Base-by-base conservation (phyloP, 2,888 invertebrate species). In the Mesorhabditis sp. region DNA sequence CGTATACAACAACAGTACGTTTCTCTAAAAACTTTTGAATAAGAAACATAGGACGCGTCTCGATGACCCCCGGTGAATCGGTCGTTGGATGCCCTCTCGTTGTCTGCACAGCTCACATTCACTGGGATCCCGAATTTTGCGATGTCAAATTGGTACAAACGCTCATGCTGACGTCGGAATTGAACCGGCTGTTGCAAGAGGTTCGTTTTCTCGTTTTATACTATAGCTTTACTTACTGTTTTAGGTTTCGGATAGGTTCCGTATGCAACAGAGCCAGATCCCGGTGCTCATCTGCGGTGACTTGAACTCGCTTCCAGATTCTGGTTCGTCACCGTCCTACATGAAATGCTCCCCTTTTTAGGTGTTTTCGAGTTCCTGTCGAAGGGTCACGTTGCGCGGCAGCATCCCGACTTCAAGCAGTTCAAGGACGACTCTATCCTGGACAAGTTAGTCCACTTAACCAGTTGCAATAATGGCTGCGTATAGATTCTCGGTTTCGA, bases 101-200 rank as follows among this genome's bases (percentile, higher is more conserved):
- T 73, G 95, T 98, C 67, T 95, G 96, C 87, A 98, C 96, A 45
- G 96, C 97, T 50, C 98, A 98, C 88, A 94, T 98, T 83, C 97
- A 98, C 88, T 99, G 98, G 98, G 97, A 99, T 89, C 98, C 98
- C 0, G 96, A 98, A 89, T 97, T 92, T 88, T 95, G 96, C 87
- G 98, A 98, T 88, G 98, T 98, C 66, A 98, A 98, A 88, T 90
- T 99, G 65, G 95, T 99, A 78, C 98, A 98, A 88, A 95, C 95
- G 50, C 95, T 97, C 93, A 96, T 98, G 95, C 88, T 98, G 80
- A 92, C 94, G 88, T 92, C 94, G 87, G 96, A 97, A 87, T 89
- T 98, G 81, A 91, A 92, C 85, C 90, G 90, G 74, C 93, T 95
- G 75, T 89, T 93, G 76, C 93, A 94, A 85, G 93, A 93, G 42